Conservation (phyloP, 2,888 invertebrate species). For the Hoplodrina ambigua region DNA sequence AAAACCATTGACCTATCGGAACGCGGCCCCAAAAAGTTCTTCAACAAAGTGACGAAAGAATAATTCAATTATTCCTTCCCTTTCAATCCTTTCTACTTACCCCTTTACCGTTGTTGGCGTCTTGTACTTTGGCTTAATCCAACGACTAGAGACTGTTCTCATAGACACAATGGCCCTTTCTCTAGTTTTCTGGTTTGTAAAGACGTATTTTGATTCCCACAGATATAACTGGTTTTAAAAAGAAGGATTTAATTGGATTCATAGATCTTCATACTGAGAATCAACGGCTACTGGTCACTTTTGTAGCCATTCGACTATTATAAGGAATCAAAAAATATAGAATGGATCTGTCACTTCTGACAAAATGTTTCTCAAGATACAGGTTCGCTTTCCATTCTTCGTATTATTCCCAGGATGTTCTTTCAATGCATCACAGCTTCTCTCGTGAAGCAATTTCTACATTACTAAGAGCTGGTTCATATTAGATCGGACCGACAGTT, state of each 20-base stretch:
- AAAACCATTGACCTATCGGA: constrained; percentile 62
- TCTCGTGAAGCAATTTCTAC: background rate
- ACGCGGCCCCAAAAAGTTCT: constrained; percentile 38
- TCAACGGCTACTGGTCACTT: constrained; percentile 54
- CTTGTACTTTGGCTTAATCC: constrained; percentile 73
- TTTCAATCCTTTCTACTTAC: constrained; percentile 63
- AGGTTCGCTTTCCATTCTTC: constrained; percentile 24
- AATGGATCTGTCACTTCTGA: constrained; percentile 47
- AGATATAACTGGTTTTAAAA: constrained; percentile 72
- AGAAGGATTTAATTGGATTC: constrained; percentile 57
- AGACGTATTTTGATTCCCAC: constrained; percentile 70
- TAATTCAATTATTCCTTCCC: constrained; percentile 60
- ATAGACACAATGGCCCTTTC: constrained; percentile 75
- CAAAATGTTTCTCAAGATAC: constrained; percentile 33
- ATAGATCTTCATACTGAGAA: constrained; percentile 52
- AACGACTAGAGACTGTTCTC: constrained; percentile 73
- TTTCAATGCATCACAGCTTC: background rate
- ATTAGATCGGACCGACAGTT: too few relatives aligned
- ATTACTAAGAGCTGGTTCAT: background rate
- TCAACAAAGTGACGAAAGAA: constrained; percentile 36
- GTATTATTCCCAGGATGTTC: constrained; percentile 19
- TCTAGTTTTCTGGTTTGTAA: constrained; percentile 77
- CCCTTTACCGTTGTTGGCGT: constrained; percentile 68
- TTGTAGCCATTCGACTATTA: constrained; percentile 42
- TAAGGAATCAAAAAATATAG: constrained; percentile 16